A percentile compares a stretch with the other conserved stretches of the same genome.
Conservation (phyloP, 2,888 invertebrate species). For the Agriopis leucophaearia region DNA sequence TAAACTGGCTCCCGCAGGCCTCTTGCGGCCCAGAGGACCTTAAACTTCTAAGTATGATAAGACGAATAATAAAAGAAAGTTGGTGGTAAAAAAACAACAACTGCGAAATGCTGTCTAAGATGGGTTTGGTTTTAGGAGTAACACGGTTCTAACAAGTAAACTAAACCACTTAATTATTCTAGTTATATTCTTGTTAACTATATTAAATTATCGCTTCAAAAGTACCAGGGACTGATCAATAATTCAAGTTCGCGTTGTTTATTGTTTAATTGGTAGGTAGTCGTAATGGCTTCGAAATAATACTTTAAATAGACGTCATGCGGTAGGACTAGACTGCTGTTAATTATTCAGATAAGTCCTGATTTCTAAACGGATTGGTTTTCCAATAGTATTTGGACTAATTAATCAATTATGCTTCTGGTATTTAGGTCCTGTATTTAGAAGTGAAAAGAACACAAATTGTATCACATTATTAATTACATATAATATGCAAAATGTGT, state of each 20-base stretch:
- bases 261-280: background rate
- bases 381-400: background rate
- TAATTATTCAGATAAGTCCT: background rate
- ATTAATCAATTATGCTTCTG: background rate
- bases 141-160: no score
- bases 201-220: background rate
- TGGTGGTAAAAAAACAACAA: no score
- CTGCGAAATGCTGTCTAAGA: no score
- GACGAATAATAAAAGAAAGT: no score
- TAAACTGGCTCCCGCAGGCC: no score
- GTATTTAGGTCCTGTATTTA: background rate
- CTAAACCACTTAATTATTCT: background rate
- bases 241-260: background rate
- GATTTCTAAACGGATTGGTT: background rate
- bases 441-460: background rate
- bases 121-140: no score
- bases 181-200: background rate
- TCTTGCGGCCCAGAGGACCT: no score
- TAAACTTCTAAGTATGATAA: no score
- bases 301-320: background rate
- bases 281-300: background rate
- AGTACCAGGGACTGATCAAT: background rate
- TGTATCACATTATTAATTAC: no score
- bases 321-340: background rate
- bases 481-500: no score